Conservation (phyloP, 2,888 invertebrate genomes). For the Onchidella celtica region DNA sequence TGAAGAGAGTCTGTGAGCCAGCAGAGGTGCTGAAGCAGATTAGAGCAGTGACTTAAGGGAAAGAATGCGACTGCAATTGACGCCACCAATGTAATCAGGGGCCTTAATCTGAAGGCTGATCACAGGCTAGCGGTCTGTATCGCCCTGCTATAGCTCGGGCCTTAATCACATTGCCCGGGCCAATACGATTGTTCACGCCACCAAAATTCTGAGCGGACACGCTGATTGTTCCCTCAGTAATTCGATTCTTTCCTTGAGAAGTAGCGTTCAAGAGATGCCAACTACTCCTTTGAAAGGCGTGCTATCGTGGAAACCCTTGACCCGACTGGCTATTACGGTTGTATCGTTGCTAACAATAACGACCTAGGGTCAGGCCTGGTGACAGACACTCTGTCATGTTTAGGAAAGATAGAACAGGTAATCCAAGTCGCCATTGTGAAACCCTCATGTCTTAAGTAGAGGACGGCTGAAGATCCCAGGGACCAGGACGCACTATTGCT, state of each 20-base stretch:
- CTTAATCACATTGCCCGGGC: slow-evolving; percentile 37
- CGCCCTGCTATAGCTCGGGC: not conserved
- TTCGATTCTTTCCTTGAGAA: slow-evolving; percentile 21
- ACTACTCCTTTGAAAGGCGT: not conserved
- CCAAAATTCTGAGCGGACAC: slow-evolving; percentile 10
- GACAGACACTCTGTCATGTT: not conserved
- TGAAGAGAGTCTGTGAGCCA: not conserved
- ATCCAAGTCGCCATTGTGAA: not conserved
- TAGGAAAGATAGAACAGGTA: not conserved
- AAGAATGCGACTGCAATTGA: not conserved
- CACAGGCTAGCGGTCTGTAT: not conserved
- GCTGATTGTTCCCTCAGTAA: slow-evolving; percentile 29
- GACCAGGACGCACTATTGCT: not conserved
- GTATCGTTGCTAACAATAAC: not conserved
- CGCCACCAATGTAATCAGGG: slow-evolving; percentile 23
- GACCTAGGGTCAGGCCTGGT: not conserved
- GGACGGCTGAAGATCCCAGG: not conserved
- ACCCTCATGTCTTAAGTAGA: not conserved
- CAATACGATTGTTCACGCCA: not conserved
- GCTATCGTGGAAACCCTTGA: not conserved
- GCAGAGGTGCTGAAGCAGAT: slow-evolving; percentile 1
- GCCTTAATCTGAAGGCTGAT: slow-evolving; percentile 18
- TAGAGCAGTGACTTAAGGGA: not conserved
- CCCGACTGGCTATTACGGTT: not conserved
- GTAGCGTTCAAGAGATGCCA: slow-evolving; percentile 29